Evolutionary conservation across 2,113 vertebrate genomes (phyloP), one percentile per base, ranked within the genome.

Genomic region (Podarcis muralis): DNA sequence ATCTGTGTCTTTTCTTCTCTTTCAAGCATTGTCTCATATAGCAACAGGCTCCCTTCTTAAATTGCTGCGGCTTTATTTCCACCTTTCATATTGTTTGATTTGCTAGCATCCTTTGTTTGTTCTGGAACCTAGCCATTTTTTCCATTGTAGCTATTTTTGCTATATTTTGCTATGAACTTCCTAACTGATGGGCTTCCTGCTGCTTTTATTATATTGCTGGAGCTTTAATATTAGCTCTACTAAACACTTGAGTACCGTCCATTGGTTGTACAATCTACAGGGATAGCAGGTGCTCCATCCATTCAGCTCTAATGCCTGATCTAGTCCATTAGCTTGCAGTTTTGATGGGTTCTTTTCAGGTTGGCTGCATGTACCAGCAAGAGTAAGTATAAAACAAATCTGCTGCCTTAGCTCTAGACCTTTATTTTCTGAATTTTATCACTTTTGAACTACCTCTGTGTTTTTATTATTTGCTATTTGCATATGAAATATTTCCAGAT

Each of bases 401-500:
- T 91, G 90, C 93, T 87, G 2, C 93, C 84, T 92, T 90, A 81
- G 59, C 87, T 88, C 7, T 81, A 87, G 81, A 84, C 62, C 75
- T 92, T 91, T 90, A 93, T 94, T 93, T 43, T 78, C 43, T 82
- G 53, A 91, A 92, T 91, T 76, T 89, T 71, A 77, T 4, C 2
- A 8, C 37, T 78, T 87, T 89, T 83, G n/a, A 0, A 32, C 22
- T 87, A 3, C 72, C 84, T 15, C 93, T 95, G 84, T 3, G 72
- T 84, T 94, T 96, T 89, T 88, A 75, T 90, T 90, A 89, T 93
- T 89, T 86, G 84, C 18, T 92, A 68, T 91, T 90, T 83, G 74
- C 13, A 91, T 89, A 9, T 0, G 43, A 4, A 8, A 6, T 25
- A 27, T 57, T 78, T 48, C 77, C 4, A 81, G 62, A 76, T 76